A percentile compares a stretch with the other conserved stretches of the same genome.
Conservation (phyloP, 2,113 vertebrate species). For the Haemorhous mexicanus region DNA sequence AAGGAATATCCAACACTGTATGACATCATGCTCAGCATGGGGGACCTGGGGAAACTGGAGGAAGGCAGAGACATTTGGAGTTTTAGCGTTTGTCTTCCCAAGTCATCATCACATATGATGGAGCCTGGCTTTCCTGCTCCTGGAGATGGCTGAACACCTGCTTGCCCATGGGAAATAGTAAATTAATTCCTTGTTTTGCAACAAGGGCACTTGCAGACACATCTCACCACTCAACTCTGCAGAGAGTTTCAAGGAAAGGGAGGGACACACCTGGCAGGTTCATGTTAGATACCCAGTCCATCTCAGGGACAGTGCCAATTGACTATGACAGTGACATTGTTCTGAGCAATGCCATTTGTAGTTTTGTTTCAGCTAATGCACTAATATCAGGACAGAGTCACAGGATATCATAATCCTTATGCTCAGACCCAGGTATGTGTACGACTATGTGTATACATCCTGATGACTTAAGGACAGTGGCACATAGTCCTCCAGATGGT, state of each 20-base stretch:
- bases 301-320: background rate
- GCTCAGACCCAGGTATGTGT: background rate
- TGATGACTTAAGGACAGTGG: background rate
- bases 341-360: background rate
- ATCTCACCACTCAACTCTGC: background rate
- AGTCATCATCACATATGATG: accelerated
- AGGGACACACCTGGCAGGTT: background rate
- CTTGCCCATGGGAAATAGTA: background rate
- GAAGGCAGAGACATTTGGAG: background rate
- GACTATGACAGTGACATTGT: background rate
- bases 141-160: background rate
- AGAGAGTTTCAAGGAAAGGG: background rate
- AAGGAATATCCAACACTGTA: background rate
- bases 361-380: background rate
- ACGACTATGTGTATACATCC: background rate
- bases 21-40: background rate
- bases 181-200: background rate
- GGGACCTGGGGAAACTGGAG: background rate
- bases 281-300: background rate
- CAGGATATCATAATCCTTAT: background rate
- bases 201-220: background rate
- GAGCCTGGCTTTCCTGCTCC: background rate
- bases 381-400: background rate
- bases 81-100: background rate
- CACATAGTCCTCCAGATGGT: background rate